Conservation (phyloP, 2,797 vertebrate genomes). For the Acanthiza pusilla region DNA sequence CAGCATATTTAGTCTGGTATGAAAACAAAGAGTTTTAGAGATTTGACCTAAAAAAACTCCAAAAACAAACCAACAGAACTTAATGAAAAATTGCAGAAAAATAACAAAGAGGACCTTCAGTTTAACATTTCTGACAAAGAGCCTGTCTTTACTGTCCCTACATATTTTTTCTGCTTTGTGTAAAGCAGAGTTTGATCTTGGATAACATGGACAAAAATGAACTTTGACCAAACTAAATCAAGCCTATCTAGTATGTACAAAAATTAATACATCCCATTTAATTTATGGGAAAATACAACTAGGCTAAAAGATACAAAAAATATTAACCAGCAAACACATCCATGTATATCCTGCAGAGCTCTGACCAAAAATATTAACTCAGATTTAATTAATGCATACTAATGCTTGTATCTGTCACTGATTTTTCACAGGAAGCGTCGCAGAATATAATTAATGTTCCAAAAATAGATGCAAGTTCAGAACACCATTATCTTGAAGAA, state of each 20-base stretch:
- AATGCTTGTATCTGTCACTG: background rate
- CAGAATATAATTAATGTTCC: slow-evolving; percentile 25
- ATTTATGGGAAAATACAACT: background rate
- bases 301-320: background rate
- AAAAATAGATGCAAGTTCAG: slow-evolving; percentile 40
- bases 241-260: background rate
- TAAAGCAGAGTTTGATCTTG: background rate
- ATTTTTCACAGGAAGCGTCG: slow-evolving; percentile 32
- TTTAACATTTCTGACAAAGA: background rate
- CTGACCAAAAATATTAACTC: background rate
- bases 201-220: background rate
- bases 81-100: background rate
- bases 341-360: background rate
- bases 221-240: background rate
- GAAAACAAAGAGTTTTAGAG: background rate
- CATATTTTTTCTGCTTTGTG: background rate
- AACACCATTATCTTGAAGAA: background rate
- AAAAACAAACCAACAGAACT: background rate
- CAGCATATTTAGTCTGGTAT: background rate
- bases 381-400: slow-evolving; percentile 16
- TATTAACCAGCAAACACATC: background rate
- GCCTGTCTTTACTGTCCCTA: background rate
- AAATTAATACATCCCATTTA: background rate
- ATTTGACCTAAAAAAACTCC: background rate
- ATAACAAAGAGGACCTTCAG: background rate